These are phyloP conservation scores for Neotoxoptera formosana DNA, from an alignment of 1,140 invertebrate genomes.

Conservation along the genomic window DNA sequence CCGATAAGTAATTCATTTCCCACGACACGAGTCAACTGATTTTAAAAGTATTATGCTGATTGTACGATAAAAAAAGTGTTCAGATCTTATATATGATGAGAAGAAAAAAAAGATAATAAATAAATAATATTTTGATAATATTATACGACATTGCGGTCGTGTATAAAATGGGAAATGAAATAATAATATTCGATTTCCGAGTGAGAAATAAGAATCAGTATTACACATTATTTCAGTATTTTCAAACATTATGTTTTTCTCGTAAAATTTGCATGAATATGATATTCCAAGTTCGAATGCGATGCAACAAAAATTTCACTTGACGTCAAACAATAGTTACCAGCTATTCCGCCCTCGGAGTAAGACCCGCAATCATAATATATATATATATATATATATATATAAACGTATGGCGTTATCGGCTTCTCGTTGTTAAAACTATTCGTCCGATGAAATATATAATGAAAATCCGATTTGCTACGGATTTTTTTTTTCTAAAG, in stretches of 20 bases:
- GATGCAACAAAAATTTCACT: not conserved
- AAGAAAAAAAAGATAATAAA: not conserved
- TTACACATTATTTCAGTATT: not conserved
- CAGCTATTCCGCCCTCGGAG: not conserved
- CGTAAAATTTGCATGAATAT: not conserved
- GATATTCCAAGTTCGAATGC: not conserved
- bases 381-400: no score
- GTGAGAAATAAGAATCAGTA: not conserved
- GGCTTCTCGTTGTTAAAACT: not conserved
- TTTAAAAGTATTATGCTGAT: not conserved
- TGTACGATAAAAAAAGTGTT: no score
- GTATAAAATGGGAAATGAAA: not conserved
- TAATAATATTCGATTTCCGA: not conserved
- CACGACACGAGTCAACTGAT: not conserved
- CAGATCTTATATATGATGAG: no score
- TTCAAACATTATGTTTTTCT: not conserved
- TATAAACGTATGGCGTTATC: not conserved
- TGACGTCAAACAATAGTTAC: not conserved
- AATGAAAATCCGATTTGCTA: not conserved
- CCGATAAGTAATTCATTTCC: not conserved
- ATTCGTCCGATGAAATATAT: not conserved
- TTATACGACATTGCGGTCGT: not conserved
- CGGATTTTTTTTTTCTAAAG: not conserved
- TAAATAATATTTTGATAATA: not conserved
- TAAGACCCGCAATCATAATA: not conserved